Base-by-base conservation (phyloP, 2,113 vertebrate genomes). In the Sander lucioperca region DNA sequence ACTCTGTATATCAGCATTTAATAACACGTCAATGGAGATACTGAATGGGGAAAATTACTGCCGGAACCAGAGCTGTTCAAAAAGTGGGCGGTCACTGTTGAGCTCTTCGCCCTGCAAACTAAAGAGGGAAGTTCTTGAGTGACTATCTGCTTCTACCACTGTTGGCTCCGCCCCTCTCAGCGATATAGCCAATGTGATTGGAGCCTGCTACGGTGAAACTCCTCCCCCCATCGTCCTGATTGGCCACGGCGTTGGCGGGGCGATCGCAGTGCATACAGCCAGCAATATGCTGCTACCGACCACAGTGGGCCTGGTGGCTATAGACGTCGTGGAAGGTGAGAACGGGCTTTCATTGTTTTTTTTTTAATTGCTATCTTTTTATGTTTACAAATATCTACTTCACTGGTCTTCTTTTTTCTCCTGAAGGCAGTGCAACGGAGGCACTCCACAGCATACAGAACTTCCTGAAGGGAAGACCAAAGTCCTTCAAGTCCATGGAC, bases 401-500 rank as follows among this genome's bases (percentile, higher is more conserved):
- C 1, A 33, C n/a, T 16, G 0, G 39, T 64, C 23, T 58, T 45
- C 1, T 58, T 45, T 39, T 27, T 67, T 47, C 54, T 18, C 45
- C 13, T 66, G 43, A 23, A 94, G 94, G 94, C 6, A 94, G 91
- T 27, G 94, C 94, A 0, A 94, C 91, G 88, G 94, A 94, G 0
- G 90, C 92, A 0, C 89, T 94, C 2, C 94, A 94, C 88, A 93
- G 88, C 87, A 95, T 95, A 57, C 94, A 95, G 89, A 94, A 92
- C 89, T 93, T 94, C 79, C 89, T 94, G 61, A 93, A 86, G 64
- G 91, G 86, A 62, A 61, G 94, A 84, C 94, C 94, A 69, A 94
- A 92, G 82, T 90, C 91, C 76, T 95, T 95, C 82, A 94, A 93
- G 82, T 94, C 93, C 27, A 91, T 95, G 79, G 94, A 93, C 33